Conservation (phyloP, 2,113 vertebrate genomes). For the Tachysurus vachellii region DNA sequence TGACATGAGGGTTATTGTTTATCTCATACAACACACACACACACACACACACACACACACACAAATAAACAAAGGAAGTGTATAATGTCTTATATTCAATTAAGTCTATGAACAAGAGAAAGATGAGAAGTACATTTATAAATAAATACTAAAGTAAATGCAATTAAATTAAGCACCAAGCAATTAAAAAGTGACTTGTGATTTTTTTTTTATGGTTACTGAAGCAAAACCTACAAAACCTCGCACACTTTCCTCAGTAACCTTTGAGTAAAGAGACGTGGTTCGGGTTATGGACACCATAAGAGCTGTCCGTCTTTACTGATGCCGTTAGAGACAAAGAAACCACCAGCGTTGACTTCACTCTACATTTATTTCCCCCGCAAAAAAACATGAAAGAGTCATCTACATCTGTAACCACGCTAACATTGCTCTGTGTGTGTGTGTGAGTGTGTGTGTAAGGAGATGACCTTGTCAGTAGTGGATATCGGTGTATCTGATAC, state of each 20-base stretch:
- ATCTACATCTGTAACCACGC: neutral
- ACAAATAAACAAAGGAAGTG: too few species aligned
- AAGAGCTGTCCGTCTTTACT: neutral
- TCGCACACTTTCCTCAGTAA: too few species aligned
- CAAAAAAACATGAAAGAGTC: neutral
- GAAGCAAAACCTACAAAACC: neutral
- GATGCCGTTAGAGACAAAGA: neutral
- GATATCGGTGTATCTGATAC: constrained; percentile 6
- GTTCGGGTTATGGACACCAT: neutral
- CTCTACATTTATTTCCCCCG: neutral
- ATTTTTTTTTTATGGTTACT: too few species aligned
- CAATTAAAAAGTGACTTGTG: too few species aligned
- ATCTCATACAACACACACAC: too few species aligned
- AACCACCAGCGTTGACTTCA: neutral
- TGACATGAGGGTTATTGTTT: too few species aligned
- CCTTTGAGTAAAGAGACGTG: neutral
- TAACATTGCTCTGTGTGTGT: neutral
- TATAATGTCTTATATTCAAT: too few species aligned
- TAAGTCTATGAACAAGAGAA: too few species aligned
- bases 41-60: too few species aligned
- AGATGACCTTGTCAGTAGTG: neutral
- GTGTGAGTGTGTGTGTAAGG: neutral
- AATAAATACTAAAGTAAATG: too few species aligned
- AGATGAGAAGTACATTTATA: too few species aligned
- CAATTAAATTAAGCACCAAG: too few species aligned